Conservation (phyloP, 1,140 invertebrate genomes). For the Magallana gigas region DNA sequence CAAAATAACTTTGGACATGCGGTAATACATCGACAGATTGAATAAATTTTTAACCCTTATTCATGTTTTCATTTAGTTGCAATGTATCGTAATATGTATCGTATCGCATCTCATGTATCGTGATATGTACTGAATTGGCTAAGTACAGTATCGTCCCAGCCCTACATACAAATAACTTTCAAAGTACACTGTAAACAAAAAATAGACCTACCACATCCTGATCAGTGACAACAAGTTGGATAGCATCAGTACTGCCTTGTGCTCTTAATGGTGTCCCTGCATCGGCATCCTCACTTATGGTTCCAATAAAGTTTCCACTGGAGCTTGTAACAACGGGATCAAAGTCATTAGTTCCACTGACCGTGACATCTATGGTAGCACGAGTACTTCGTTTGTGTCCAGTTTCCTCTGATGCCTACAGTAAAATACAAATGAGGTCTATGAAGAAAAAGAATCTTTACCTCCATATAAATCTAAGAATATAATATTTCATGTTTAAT, state of each 20-base stretch:
- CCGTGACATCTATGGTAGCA: slow-evolving; percentile 3
- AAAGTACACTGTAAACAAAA: neutral
- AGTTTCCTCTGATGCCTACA: slow-evolving; percentile 29
- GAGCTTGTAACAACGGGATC: slow-evolving; percentile 42
- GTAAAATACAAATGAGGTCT: neutral
- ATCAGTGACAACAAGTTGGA: slow-evolving; percentile 37
- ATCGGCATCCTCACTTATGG: slow-evolving; percentile 30
- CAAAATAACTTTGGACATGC: too few relatives aligned
- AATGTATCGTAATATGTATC: too few relatives aligned
- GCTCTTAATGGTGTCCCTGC: slow-evolving; percentile 16
- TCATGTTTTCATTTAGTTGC: too few relatives aligned
- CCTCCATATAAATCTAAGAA: too few relatives aligned
- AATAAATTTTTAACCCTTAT: too few relatives aligned
- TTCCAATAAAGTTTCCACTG: slow-evolving; percentile 32
- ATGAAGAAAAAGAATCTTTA: too few relatives aligned
- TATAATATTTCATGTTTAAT: neutral
- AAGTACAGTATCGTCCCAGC: too few relatives aligned
- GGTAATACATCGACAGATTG: too few relatives aligned
- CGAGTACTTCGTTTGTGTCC: neutral
- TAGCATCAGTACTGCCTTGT: neutral
- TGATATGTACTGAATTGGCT: too few relatives aligned
- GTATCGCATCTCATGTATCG: too few relatives aligned
- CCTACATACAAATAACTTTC: neutral
- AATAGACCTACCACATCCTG: slow-evolving; percentile 34
- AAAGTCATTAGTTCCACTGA: slow-evolving; percentile 39